A percentile compares a stretch with the other conserved stretches of the same genome.
These are phyloP conservation scores for Thumatha senex DNA, from an alignment of 2,888 invertebrate genomes.

Conservation along the genomic window DNA sequence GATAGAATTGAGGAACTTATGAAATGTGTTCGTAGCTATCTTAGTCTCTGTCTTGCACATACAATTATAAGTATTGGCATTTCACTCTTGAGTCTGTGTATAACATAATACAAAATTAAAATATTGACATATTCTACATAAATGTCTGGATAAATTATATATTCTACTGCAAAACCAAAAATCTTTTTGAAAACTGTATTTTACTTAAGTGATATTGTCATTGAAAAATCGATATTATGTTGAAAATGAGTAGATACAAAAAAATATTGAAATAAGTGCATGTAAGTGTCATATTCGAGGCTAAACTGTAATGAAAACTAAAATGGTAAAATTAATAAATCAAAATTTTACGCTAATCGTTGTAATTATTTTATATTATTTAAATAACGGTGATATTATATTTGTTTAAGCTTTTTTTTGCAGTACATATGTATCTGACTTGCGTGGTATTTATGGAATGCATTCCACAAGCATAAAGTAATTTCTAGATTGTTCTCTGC, in stretches of 20 bases:
- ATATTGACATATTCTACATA: too few species aligned
- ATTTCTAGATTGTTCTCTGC: too few species aligned
- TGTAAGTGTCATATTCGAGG: slow-evolving; percentile 36
- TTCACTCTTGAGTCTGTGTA: too few species aligned
- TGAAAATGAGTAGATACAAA: slow-evolving; percentile 17
- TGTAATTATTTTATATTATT: slow-evolving; percentile 25
- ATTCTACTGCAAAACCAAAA: too few species aligned
- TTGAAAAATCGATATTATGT: neutral
- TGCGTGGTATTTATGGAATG: neutral
- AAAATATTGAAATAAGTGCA: neutral
- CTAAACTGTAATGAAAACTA: slow-evolving; percentile 27
- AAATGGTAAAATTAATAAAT: slow-evolving; percentile 4
- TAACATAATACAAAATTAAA: too few species aligned
- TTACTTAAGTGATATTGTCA: neutral
- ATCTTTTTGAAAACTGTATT: too few species aligned
- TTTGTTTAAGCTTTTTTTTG: slow-evolving; percentile 25
- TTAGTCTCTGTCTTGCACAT: too few species aligned
- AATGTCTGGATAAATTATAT: too few species aligned
- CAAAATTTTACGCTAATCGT: slow-evolving; percentile 7
- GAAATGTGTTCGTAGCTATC: too few species aligned
- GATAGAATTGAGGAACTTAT: too few species aligned
- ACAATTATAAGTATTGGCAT: too few species aligned
- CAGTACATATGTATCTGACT: slow-evolving; percentile 2
- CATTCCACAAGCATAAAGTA: neutral
- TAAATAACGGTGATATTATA: slow-evolving; percentile 31